Evolutionary conservation across 2,888 invertebrate genomes (phyloP).

Genomic region (Eupelmus urozonus): DNA sequence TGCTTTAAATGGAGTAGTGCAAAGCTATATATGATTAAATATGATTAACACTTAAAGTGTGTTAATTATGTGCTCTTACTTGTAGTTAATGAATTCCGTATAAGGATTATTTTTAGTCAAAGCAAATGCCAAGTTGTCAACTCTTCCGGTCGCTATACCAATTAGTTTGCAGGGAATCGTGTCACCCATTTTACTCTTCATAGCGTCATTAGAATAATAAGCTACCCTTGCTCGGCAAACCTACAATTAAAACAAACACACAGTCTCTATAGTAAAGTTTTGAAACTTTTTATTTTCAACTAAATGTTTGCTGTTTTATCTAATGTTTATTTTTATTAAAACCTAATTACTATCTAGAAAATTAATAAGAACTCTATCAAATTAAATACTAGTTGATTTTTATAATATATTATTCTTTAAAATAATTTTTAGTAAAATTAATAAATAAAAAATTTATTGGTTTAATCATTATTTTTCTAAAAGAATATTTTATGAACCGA

Average conservation of each 20-base stretch:
- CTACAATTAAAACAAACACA: slow-evolving; percentile 47
- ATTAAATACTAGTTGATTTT: too few relatives aligned
- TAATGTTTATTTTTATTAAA: too few relatives aligned
- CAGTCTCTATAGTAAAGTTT: background rate
- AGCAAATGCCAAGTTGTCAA: slow-evolving; percentile 63
- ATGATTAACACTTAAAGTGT: too few relatives aligned
- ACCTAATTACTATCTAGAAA: too few relatives aligned
- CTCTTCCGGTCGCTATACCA: slow-evolving; percentile 58
- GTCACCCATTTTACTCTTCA: slow-evolving; percentile 51
- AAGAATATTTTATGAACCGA: too few relatives aligned
- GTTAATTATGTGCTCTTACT: slow-evolving; percentile 52
- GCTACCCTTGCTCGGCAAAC: slow-evolving; percentile 63
- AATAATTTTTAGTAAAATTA: too few relatives aligned
- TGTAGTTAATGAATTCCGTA: slow-evolving; percentile 63
- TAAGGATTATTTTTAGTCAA: slow-evolving; percentile 62
- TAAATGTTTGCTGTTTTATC: background rate
- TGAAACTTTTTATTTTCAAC: background rate
- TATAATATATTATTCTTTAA: too few relatives aligned
- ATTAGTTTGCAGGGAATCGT: slow-evolving; percentile 61
- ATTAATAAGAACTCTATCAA: too few relatives aligned
- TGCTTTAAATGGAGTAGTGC: too few relatives aligned
- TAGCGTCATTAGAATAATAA: slow-evolving; percentile 59
- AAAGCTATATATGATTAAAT: background rate
- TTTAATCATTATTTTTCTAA: too few relatives aligned
- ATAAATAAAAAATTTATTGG: too few relatives aligned